Percentiles rank a stretch among this genome's conserved stretches.
Evolutionary conservation across 2,797 vertebrate genomes (phyloP).

Genomic region (Melanotaenia trifasciata): DNA sequence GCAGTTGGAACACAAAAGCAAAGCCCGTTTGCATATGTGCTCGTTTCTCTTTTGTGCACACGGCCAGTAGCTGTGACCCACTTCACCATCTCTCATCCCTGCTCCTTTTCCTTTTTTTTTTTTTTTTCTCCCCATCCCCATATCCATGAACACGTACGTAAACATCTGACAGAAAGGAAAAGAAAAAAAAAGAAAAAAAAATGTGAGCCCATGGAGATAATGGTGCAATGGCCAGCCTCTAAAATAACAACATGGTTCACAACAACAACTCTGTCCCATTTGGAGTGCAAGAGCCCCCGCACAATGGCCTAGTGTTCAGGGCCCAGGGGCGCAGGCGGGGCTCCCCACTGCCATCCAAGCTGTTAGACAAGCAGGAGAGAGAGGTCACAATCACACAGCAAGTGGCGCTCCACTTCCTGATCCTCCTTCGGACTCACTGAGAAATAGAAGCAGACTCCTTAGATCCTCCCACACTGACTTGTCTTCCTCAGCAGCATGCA

Average conservation of each 20-base stretch:
- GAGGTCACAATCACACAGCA: slow-evolving; percentile 65
- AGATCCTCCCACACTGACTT: slow-evolving; percentile 17
- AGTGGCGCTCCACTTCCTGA: slow-evolving; percentile 48
- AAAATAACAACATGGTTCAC: slow-evolving; percentile 77
- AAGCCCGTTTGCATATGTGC: slow-evolving; percentile 62
- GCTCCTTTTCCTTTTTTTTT: slow-evolving; percentile 16
- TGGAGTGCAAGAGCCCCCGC: slow-evolving; percentile 65
- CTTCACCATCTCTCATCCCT: slow-evolving; percentile 57
- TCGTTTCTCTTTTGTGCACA: slow-evolving; percentile 57
- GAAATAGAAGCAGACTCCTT: not conserved
- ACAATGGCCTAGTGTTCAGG: slow-evolving; percentile 80
- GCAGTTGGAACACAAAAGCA: slow-evolving; percentile 52
- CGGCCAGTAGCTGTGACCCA: slow-evolving; percentile 64
- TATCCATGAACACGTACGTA: slow-evolving; percentile 54
- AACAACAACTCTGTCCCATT: slow-evolving; percentile 75
- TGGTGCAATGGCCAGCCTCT: slow-evolving; percentile 66
- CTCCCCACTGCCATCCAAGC: slow-evolving; percentile 68
- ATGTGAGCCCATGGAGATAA: slow-evolving; percentile 47
- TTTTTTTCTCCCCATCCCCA: slow-evolving; percentile 18
- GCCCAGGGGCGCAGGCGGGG: slow-evolving; percentile 66
- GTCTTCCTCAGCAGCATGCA: not conserved
- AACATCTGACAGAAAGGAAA: slow-evolving; percentile 45
- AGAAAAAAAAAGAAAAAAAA: slow-evolving; percentile 40
- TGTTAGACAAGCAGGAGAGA: slow-evolving; percentile 65
- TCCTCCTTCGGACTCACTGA: slow-evolving; percentile 15